Conservation (phyloP, 1,140 invertebrate genomes). For the Pemphigus obesinymphae region DNA sequence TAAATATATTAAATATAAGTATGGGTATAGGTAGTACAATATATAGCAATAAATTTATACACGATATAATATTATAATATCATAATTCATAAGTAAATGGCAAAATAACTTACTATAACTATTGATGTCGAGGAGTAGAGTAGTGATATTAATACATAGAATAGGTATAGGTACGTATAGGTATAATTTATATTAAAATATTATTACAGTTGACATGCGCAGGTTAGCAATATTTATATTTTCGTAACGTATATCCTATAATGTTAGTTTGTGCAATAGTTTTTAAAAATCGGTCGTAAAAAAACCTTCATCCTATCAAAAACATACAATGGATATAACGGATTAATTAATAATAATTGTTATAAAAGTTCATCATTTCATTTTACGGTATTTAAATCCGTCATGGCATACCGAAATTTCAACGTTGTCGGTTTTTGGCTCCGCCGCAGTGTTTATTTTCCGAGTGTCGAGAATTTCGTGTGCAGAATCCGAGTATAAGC, state of each 20-base stretch:
- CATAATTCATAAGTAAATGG: neutral
- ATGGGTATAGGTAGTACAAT: too few relatives aligned
- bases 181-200: too few relatives aligned
- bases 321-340: neutral
- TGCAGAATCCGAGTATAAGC: neutral
- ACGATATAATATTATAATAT: neutral
- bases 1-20: too few relatives aligned
- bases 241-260: neutral
- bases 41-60: too few relatives aligned
- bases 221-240: neutral
- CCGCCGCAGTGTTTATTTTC: neutral
- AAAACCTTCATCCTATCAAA: neutral
- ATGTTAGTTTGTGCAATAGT: neutral
- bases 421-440: neutral
- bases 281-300: conserved; percentile 9
- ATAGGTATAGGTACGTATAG: too few relatives aligned
- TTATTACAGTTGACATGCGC: neutral
- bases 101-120: neutral
- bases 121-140: neutral
- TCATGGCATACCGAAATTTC: neutral
- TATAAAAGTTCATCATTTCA: neutral
- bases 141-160: neutral
- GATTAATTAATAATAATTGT: neutral
- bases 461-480: neutral
- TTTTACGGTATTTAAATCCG: neutral